Base-by-base conservation (phyloP, 2,113 vertebrate species). In the Plecotus auritus region DNA sequence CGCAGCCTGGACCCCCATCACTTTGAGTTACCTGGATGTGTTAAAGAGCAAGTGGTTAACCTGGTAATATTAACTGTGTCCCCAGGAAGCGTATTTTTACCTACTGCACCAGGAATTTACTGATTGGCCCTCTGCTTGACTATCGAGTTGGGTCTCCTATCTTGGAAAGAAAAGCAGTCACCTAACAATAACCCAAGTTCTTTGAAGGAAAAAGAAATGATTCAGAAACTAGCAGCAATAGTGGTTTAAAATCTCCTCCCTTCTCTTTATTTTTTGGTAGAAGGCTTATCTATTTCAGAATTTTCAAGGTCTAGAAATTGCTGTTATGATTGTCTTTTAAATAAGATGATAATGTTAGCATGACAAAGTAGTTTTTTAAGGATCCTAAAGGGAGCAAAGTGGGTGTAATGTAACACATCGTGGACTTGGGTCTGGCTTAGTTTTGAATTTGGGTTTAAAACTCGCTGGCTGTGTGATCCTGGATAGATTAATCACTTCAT, bases 121-220 rank as follows among this genome's bases (percentile, higher is more conserved):
- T 13, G 85, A 20, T 20, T 70, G 37, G 32, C n/a, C 10, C 4
- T 20, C 9, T 12, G 14, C 12, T 76, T 77, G 61, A 49, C 37
- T 7, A 1, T 82, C 77, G 23, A 42, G 4, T 2, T 32, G 2
- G 26, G 13, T 45, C 37, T 93, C 30, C 54, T 32, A 13, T 88
- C 84, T 92, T 78, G 61, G 45, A 90, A 90, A 35, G n/a, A 47
- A 93, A 84, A 92, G 1, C 3, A 8, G 22, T 67, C 51, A 70
- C 32, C 28, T 37, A 26, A 23, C 26, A 67, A 32, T 61, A 86
- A 64, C 70, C 30, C 9, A 45, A 4, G 20, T 51, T 67, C 54
- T 93, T 32, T 59, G 20, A 82, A 88, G 77, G 78, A 47, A 17
- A 30, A 0, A 51, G 45, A 90, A 93, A 77, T 64, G 67, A 88